These are phyloP conservation scores for Neotoxoptera formosana DNA, from an alignment of 1,140 invertebrate species.

Conservation along the genomic window DNA sequence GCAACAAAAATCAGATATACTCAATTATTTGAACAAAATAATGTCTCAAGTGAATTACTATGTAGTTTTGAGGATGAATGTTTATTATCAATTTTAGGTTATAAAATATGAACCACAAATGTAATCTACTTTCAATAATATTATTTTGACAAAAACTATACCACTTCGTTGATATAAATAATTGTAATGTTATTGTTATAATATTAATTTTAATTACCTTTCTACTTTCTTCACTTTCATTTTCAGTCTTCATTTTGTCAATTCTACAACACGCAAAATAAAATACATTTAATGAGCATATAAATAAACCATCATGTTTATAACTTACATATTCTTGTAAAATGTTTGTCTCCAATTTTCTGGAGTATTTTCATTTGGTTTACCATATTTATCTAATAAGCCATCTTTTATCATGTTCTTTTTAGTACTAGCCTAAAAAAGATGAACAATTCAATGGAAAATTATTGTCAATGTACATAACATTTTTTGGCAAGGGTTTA, in stretches of 20 bases:
- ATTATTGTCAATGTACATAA: neutral
- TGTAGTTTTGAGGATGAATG: neutral
- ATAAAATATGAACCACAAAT: too few relatives aligned
- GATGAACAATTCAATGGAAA: neutral
- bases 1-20: neutral
- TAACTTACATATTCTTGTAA: constrained; percentile 32
- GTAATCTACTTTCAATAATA: too few relatives aligned
- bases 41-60: neutral
- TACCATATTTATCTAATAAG: constrained; percentile 93
- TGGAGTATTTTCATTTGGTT: constrained; percentile 97
- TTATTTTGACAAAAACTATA: too few relatives aligned
- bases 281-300: neutral
- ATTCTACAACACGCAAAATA: neutral
- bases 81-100: neutral
- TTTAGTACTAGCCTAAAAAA: constrained; percentile 79
- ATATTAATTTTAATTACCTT: constrained; percentile 27
- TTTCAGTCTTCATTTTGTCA: constrained; percentile 45
- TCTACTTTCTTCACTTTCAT: constrained; percentile 23
- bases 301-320: neutral
- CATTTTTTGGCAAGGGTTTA: neutral
- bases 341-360: constrained; percentile 66
- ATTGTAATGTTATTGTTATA: too few relatives aligned
- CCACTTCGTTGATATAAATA: too few relatives aligned
- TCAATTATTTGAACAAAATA: neutral
- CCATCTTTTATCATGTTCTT: constrained; percentile 92